Percentiles rank a stretch among this genome's conserved stretches.
Conservation (phyloP, 2,888 invertebrate species). For the Drosophila tripunctata region DNA sequence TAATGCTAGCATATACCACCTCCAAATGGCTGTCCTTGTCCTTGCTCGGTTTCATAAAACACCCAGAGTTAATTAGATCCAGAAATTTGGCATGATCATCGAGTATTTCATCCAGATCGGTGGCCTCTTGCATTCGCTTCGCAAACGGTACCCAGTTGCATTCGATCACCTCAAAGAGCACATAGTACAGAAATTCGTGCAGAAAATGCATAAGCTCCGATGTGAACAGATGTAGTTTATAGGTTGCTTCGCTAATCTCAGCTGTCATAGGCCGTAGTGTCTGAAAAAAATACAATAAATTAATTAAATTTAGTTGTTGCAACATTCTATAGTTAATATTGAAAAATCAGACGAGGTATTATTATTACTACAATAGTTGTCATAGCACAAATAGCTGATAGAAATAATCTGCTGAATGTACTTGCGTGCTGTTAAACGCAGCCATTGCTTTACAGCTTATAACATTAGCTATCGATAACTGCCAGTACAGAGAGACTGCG, state of each 20-base stretch:
- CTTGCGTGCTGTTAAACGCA: not conserved
- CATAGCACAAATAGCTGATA: not conserved
- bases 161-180: slow-evolving; percentile 96
- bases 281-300: slow-evolving; percentile 69
- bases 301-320: too few relatives aligned
- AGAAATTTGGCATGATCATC: slow-evolving; percentile 93
- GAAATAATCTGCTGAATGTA: too few relatives aligned
- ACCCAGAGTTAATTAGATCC: slow-evolving; percentile 91
- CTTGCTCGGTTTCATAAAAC: slow-evolving; percentile 87
- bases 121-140: slow-evolving; percentile 90
- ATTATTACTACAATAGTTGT: not conserved
- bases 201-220: slow-evolving; percentile 84
- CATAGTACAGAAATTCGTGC: slow-evolving; percentile 93
- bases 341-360: not conserved
- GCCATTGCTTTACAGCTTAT: not conserved
- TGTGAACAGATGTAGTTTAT: slow-evolving; percentile 83
- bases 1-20: slow-evolving; percentile 82
- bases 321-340: too few relatives aligned
- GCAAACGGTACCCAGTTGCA: slow-evolving; percentile 96
- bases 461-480: slow-evolving; percentile 30
- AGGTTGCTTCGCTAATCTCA: slow-evolving; percentile 78
- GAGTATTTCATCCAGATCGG: slow-evolving; percentile 94
- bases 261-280: slow-evolving; percentile 70
- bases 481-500: not conserved
- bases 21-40: slow-evolving; percentile 79